Evolutionary conservation across 2,113 vertebrate genomes (phyloP).

Genomic region (Rhabdornis inornatus): DNA sequence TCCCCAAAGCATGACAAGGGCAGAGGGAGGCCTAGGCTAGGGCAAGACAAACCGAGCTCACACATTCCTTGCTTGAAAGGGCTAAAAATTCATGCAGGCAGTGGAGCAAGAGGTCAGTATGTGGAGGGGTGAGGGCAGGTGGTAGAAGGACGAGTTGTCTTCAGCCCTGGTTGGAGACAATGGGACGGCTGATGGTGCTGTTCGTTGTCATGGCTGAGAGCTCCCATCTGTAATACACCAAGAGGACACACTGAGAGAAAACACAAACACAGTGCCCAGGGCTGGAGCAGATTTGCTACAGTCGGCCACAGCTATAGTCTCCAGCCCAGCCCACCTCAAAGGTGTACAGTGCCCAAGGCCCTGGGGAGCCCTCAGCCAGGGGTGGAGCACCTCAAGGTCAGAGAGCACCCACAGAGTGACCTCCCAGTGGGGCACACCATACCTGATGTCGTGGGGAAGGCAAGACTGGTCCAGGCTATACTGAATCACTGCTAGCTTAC

Average conservation of each 20-base stretch:
- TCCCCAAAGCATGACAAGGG: neutral
- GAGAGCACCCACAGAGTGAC: neutral
- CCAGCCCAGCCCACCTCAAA: neutral
- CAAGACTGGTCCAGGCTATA: conserved; percentile 96
- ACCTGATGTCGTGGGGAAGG: conserved; percentile 98
- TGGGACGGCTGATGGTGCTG: conserved; percentile 98
- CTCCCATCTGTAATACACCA: conserved; percentile 88
- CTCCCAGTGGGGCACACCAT: neutral
- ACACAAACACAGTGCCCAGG: neutral
- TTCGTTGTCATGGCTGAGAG: conserved; percentile 99
- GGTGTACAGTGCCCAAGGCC: neutral
- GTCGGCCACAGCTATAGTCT: neutral
- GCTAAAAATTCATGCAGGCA: conserved; percentile 63
- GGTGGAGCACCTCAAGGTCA: neutral
- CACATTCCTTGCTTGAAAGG: conserved; percentile 46
- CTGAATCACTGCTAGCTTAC: conserved; percentile 97
- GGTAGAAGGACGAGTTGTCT: conserved; percentile 4
- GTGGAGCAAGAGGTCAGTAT: conserved; percentile 55
- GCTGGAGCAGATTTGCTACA: neutral
- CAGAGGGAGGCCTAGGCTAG: neutral
- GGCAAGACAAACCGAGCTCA: conserved; percentile 26
- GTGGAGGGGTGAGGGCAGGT: conserved; percentile 29
- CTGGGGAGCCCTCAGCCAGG: neutral
- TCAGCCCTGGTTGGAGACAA: conserved; percentile 93
- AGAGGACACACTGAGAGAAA: neutral